Evolutionary conservation across 2,113 vertebrate genomes (phyloP).

Genomic region (Dasyornis broadbenti): DNA sequence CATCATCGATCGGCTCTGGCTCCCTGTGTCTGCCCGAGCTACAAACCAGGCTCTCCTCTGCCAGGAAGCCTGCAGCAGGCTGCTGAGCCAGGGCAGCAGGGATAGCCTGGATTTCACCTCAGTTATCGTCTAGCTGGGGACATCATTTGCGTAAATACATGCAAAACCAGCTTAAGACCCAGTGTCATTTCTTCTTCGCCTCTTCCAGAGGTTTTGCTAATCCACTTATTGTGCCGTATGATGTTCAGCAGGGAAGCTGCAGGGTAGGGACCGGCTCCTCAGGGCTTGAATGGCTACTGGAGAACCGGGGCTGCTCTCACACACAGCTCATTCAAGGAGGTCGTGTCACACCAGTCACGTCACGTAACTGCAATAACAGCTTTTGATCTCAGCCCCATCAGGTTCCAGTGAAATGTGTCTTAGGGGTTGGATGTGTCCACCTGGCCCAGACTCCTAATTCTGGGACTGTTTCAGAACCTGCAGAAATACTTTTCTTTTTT

Average conservation of each 20-base stretch:
- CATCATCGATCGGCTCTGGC: background rate
- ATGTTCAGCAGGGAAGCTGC: background rate
- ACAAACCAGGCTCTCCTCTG: background rate
- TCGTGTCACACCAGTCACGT: rapidly evolving
- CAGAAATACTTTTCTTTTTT: background rate
- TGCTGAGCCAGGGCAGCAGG: background rate
- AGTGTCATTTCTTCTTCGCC: background rate
- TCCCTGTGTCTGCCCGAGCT: background rate
- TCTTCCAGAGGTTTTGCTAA: background rate
- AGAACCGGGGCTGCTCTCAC: background rate
- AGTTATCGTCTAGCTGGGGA: background rate
- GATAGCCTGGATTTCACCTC: background rate
- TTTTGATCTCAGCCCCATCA: background rate
- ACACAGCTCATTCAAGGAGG: background rate
- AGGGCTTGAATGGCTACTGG: rapidly evolving
- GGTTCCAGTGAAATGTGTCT: background rate
- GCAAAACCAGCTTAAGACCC: background rate
- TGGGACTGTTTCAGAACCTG: background rate
- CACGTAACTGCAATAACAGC: rapidly evolving
- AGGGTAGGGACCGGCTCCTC: background rate
- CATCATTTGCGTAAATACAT: background rate
- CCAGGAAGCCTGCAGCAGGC: background rate
- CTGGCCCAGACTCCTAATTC: background rate
- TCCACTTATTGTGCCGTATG: background rate
- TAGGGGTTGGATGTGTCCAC: background rate